Conservation (phyloP, 1,140 invertebrate genomes). For the Gonatopus flavifemur region DNA sequence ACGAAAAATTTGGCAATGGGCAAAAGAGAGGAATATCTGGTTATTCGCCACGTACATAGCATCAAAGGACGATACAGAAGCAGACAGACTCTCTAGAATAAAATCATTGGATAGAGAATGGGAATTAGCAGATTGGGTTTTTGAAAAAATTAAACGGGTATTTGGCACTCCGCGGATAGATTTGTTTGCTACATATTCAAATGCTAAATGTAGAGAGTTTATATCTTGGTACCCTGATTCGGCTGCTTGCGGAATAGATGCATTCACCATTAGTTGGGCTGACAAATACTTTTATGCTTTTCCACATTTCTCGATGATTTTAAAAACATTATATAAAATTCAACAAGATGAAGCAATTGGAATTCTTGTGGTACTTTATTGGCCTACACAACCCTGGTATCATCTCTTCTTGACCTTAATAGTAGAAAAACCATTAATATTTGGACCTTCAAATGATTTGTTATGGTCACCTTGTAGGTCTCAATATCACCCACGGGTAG, state of each 20-base stretch:
- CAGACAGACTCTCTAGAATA: slow-evolving; percentile 7
- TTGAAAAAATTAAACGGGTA: background rate
- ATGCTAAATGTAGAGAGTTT: slow-evolving; percentile 13
- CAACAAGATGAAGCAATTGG: slow-evolving; percentile 13
- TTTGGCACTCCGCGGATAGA: slow-evolving; percentile 15
- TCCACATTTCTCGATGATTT: slow-evolving; percentile 23
- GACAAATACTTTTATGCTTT: slow-evolving; percentile 27
- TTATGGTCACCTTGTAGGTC: too few species aligned
- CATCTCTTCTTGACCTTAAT: too few species aligned
- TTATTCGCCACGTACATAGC: slow-evolving; percentile 8
- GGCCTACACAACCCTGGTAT: slow-evolving; percentile 32
- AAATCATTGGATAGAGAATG: slow-evolving; percentile 12
- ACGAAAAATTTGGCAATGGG: slow-evolving; percentile 14
- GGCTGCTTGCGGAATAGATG: slow-evolving; percentile 3
- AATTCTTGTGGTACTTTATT: slow-evolving; percentile 23
- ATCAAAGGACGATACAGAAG: slow-evolving; percentile 4
- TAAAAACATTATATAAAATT: slow-evolving; percentile 21
- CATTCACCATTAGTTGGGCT: slow-evolving; percentile 12
- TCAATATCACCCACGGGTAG: too few species aligned
- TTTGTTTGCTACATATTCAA: slow-evolving; percentile 6
- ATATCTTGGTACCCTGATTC: slow-evolving; percentile 15
- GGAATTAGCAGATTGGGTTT: slow-evolving; percentile 2
- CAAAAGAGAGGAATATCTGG: slow-evolving; percentile 2
- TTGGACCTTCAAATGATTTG: too few species aligned
- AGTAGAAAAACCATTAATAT: too few species aligned